Conservation (phyloP, 2,888 invertebrate genomes). For the Tolmerus cingulatus region DNA sequence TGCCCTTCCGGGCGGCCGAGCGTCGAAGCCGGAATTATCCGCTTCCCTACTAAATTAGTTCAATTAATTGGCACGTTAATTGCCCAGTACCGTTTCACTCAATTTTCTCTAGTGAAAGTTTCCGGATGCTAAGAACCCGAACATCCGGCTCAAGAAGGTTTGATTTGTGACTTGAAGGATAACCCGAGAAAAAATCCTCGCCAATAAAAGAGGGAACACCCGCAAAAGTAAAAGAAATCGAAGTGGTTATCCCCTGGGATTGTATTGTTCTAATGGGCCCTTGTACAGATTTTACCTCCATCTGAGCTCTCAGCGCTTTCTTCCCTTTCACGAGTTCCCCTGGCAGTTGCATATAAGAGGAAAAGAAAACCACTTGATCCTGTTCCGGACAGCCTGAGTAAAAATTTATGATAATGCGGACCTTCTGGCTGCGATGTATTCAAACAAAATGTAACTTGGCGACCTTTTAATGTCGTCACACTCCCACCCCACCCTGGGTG, state of each 20-base stretch:
- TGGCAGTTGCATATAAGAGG: not conserved
- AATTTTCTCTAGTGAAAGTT: slow-evolving; percentile 2
- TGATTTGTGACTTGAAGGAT: slow-evolving; percentile 16
- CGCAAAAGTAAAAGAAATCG: slow-evolving; percentile 10
- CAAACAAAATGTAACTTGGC: slow-evolving; percentile 2
- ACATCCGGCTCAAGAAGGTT: slow-evolving; percentile 18
- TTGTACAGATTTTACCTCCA: slow-evolving; percentile 8
- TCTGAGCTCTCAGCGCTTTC: not conserved
- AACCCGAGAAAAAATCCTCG: not conserved
- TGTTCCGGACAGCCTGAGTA: not conserved
- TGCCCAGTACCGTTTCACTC: slow-evolving; percentile 17
- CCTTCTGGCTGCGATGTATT: slow-evolving; percentile 9
- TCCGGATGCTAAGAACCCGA: slow-evolving; percentile 5
- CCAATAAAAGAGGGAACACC: not conserved
- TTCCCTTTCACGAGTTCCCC: not conserved
- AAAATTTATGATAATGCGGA: slow-evolving; percentile 24
- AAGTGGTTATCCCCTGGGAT: slow-evolving; percentile 10
- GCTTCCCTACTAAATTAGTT: slow-evolving; percentile 29
- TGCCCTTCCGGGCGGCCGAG: slow-evolving; percentile 1
- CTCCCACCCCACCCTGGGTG: not conserved
- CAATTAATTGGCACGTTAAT: slow-evolving; percentile 32
- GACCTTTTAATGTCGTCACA: slow-evolving; percentile 2
- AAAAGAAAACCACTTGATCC: slow-evolving; percentile 25
- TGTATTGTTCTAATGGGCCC: slow-evolving; percentile 21
- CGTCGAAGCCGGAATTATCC: not conserved